Conservation (phyloP, 2,888 invertebrate genomes). For the Eilema griseolum region DNA sequence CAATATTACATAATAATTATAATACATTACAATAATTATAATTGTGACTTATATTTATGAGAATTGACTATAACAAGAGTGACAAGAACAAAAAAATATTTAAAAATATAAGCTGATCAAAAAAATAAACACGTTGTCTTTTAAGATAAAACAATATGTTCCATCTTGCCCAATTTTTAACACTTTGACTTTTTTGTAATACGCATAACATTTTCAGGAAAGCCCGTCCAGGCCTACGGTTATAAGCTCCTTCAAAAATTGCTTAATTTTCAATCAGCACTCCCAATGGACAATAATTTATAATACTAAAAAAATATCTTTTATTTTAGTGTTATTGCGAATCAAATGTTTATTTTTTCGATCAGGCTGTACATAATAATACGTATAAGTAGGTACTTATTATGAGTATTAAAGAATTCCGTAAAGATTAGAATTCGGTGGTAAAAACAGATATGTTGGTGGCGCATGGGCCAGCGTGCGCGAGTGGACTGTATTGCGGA, state of each 20-base stretch:
- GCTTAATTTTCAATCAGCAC: too few relatives aligned
- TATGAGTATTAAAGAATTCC: slow-evolving; percentile 76
- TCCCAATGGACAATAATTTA: too few relatives aligned
- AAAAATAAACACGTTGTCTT: slow-evolving; percentile 17
- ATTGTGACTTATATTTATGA: slow-evolving; percentile 62
- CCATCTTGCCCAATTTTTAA: too few relatives aligned
- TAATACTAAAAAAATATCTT: too few relatives aligned
- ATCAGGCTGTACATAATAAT: slow-evolving; percentile 46
- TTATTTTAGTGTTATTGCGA: too few relatives aligned
- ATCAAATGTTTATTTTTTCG: slow-evolving; percentile 12
- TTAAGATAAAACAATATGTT: neutral
- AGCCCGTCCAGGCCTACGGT: too few relatives aligned
- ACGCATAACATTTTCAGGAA: too few relatives aligned
- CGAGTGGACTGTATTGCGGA: too few relatives aligned
- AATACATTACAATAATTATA: slow-evolving; percentile 56
- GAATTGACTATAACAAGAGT: slow-evolving; percentile 77
- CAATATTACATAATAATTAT: slow-evolving; percentile 41
- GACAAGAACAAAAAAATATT: slow-evolving; percentile 75
- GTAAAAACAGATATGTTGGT: slow-evolving; percentile 75
- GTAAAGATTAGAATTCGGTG: slow-evolving; percentile 73
- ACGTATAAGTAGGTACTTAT: slow-evolving; percentile 33
- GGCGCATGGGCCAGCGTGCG: too few relatives aligned
- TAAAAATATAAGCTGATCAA: slow-evolving; percentile 37
- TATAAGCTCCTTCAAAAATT: too few relatives aligned
- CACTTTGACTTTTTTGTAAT: too few relatives aligned